These are phyloP conservation scores for Falco berigora DNA, from an alignment of 2,797 vertebrate species.

Conservation along the genomic window DNA sequence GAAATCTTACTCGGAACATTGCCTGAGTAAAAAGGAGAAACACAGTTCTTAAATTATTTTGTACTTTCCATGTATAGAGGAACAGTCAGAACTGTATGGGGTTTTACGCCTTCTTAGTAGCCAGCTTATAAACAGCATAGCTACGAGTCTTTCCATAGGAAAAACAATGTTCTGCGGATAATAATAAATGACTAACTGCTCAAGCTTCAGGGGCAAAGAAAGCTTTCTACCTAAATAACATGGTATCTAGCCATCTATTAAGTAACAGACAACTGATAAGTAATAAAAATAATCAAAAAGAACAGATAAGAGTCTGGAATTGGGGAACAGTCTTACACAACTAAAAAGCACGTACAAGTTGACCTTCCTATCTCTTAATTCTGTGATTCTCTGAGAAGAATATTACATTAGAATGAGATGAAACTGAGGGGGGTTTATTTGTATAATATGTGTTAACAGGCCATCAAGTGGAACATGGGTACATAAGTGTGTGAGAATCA, in stretches of 20 bases:
- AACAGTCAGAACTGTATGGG: conserved; percentile 66
- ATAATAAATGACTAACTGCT: neutral
- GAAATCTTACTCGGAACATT: conserved; percentile 55
- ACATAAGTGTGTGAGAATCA: neutral
- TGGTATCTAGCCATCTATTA: neutral
- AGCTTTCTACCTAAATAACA: neutral
- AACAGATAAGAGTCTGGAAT: neutral
- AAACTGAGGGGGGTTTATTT: neutral
- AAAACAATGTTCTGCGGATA: conserved; percentile 43
- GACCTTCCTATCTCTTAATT: neutral
- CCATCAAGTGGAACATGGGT: neutral
- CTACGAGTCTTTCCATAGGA: conserved; percentile 56
- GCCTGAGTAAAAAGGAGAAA: conserved; percentile 69
- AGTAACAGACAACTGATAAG: neutral
- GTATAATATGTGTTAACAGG: neutral
- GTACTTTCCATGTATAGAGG: conserved; percentile 63
- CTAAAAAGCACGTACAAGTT: neutral
- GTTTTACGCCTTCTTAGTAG: conserved; percentile 58
- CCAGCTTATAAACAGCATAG: conserved; percentile 48
- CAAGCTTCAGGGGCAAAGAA: neutral
- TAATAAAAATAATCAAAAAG: neutral
- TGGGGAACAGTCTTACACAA: neutral
- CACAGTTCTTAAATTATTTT: conserved; percentile 63
- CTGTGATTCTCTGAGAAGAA: neutral
- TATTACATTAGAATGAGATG: neutral